A percentile compares a stretch with the other conserved stretches of the same genome.
phyloP scores from a whole-genome alignment of 2,888 invertebrate species.

The Diadromus collaris region DNA sequence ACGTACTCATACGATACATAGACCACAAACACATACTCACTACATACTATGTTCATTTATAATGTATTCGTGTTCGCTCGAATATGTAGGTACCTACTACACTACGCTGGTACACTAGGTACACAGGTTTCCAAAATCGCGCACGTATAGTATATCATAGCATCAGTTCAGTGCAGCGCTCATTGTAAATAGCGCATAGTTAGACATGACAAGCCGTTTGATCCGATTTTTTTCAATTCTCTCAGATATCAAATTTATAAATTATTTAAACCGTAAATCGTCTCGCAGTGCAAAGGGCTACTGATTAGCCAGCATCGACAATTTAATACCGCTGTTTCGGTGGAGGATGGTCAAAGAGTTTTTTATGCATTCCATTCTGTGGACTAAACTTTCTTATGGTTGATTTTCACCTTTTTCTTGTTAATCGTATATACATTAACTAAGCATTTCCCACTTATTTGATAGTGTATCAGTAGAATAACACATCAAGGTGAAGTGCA shows the following conservation, averaged over 20 bases:
- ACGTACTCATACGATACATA: conserved; percentile 24
- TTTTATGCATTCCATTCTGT: too few species aligned
- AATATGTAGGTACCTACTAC: conserved; percentile 36
- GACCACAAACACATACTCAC: not conserved
- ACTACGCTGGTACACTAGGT: conserved; percentile 17
- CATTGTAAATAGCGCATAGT: conserved; percentile 15
- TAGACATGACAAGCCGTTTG: not conserved
- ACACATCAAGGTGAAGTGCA: too few species aligned
- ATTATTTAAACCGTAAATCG: not conserved
- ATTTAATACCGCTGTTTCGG: too few species aligned
- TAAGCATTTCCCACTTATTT: too few species aligned
- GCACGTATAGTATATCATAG: not conserved
- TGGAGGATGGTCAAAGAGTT: too few species aligned
- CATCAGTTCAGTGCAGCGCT: conserved; percentile 1
- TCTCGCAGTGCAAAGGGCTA: too few species aligned
- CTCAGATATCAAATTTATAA: not conserved
- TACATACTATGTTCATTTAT: conserved; percentile 55
- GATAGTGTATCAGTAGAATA: too few species aligned
- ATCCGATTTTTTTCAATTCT: not conserved
- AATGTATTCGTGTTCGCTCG: conserved; percentile 59
- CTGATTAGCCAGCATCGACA: too few species aligned
- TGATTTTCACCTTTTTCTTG: too few species aligned
- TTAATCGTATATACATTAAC: too few species aligned
- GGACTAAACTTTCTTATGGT: too few species aligned
- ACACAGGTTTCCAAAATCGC: conserved; percentile 27